Percentiles rank a stretch among this genome's conserved stretches.
phyloP scores from a whole-genome alignment of 2,888 invertebrate genomes.

The Fragum sueziense region DNA sequence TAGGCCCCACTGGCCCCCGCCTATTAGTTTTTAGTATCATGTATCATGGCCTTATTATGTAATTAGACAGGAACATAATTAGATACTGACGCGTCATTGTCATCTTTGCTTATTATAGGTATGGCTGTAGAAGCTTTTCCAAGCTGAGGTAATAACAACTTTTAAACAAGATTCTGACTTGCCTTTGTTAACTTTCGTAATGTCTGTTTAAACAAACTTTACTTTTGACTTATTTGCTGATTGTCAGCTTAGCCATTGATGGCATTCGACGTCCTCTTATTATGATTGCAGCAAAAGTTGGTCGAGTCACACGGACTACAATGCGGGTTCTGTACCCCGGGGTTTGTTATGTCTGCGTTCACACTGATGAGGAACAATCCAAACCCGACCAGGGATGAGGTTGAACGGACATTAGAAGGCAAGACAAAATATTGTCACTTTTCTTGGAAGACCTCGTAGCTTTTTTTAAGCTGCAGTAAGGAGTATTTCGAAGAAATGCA shows the following conservation, averaged over 20 bases:
- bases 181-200: not conserved
- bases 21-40: too few species aligned
- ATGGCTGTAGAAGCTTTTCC: not conserved
- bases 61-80: too few species aligned
- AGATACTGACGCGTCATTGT: too few species aligned
- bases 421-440: too few species aligned
- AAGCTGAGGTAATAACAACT: not conserved
- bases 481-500: too few species aligned
- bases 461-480: too few species aligned
- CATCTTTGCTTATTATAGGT: not conserved
- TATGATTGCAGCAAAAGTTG: conserved; percentile 84
- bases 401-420: conserved; percentile 85
- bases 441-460: too few species aligned
- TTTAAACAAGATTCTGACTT: not conserved
- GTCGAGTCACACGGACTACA: conserved; percentile 96
- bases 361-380: conserved; percentile 89
- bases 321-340: conserved; percentile 97
- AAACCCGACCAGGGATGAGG: conserved; percentile 88
- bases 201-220: not conserved
- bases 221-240: not conserved
- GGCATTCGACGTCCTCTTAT: not conserved
- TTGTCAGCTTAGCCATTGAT: not conserved
- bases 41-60: too few species aligned
- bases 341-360: conserved; percentile 99
- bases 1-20: too few species aligned